Percentiles rank a stretch among this genome's conserved stretches.
phyloP scores from a whole-genome alignment of 2,888 invertebrate species.

The Drosophila limbata region DNA sequence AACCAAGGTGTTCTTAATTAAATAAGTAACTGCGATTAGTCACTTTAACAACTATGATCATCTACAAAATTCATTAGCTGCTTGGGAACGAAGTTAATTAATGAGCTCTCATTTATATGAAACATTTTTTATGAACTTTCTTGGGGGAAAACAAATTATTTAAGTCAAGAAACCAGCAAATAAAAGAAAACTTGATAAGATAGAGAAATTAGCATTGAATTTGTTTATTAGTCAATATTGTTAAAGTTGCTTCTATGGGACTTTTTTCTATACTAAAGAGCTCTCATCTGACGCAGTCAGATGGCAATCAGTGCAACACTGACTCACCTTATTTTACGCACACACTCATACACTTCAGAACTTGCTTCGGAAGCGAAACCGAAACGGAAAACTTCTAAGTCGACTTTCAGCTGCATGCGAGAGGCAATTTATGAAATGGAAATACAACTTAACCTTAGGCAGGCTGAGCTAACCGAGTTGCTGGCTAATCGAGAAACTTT shows the following conservation, averaged over 20 bases:
- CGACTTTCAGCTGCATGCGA: conserved; percentile 47
- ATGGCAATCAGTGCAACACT: conserved; percentile 34
- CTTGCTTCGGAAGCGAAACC: conserved; percentile 38
- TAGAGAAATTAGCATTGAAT: background rate
- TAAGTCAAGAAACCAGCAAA: background rate
- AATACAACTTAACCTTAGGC: conserved; percentile 37
- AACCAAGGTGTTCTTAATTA: conserved; percentile 4
- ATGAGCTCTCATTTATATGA: conserved; percentile 3
- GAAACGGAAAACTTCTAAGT: conserved; percentile 48
- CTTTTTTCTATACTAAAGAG: conserved; percentile 5
- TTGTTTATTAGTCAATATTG: background rate
- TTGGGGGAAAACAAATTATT: background rate
- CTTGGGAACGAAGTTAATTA: conserved; percentile 5
- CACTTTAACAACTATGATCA: conserved; percentile 4
- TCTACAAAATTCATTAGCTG: conserved; percentile 1
- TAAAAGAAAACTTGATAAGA: background rate
- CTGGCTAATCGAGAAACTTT: conserved; percentile 73
- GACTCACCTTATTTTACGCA: conserved; percentile 50
- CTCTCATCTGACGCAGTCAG: conserved; percentile 29
- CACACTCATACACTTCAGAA: conserved; percentile 35
- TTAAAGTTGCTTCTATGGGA: conserved; percentile 2
- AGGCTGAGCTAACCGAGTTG: conserved; percentile 27
- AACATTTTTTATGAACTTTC: background rate
- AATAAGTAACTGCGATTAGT: conserved; percentile 24
- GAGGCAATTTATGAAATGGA: conserved; percentile 60